phyloP scores from a whole-genome alignment of 2,888 invertebrate genomes.

The Protonemura montana region DNA sequence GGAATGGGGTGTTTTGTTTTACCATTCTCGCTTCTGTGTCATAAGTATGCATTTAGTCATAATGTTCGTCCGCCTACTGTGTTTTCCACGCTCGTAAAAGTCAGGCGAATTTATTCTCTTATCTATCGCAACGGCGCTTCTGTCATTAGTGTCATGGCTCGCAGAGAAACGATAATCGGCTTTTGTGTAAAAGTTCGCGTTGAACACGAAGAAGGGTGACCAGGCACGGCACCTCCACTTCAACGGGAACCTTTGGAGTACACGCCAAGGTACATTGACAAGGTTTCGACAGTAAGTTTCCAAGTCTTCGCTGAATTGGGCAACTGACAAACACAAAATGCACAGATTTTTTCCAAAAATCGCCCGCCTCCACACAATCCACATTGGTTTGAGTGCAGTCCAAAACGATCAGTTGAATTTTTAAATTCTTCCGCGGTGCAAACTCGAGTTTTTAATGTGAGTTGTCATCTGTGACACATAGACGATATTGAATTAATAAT shows the following conservation, averaged over 20 bases:
- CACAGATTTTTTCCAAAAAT: too few species aligned
- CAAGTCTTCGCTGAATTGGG: too few species aligned
- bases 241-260: too few species aligned
- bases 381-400: too few species aligned
- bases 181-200: neutral
- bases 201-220: neutral
- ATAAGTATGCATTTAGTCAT: slow-evolving; percentile 12
- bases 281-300: too few species aligned
- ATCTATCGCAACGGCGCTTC: neutral
- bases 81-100: neutral
- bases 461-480: neutral
- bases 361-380: too few species aligned
- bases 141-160: neutral
- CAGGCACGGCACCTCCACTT: neutral
- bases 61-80: neutral
- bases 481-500: neutral
- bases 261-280: too few species aligned
- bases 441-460: neutral
- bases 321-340: too few species aligned
- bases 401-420: too few species aligned
- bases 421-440: neutral
- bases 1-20: slow-evolving; percentile 12
- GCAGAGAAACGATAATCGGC: neutral
- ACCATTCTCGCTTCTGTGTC: neutral
- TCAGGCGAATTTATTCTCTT: slow-evolving; percentile 5